These are phyloP conservation scores for Parnassius glacialis DNA, from an alignment of 2,888 invertebrate species.

Conservation along the genomic window DNA sequence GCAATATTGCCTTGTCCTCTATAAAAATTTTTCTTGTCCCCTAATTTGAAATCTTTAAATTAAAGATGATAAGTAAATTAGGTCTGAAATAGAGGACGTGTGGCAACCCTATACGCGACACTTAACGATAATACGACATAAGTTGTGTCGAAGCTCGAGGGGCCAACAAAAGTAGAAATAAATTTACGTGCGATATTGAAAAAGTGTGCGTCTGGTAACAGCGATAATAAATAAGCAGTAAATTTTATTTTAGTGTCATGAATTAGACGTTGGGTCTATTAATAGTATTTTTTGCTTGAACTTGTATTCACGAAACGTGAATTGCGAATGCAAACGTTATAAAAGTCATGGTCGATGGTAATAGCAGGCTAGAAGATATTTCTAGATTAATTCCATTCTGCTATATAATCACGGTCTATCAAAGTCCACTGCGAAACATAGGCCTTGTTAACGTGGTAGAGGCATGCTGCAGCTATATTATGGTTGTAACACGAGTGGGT, in stretches of 20 bases:
- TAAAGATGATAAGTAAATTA: too few species aligned
- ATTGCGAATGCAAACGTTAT: conserved; percentile 20
- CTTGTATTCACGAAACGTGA: neutral
- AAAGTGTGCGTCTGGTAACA: conserved; percentile 13
- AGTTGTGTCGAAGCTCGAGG: neutral
- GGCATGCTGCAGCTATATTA: too few species aligned
- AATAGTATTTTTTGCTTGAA: conserved; percentile 20
- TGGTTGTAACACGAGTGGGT: too few species aligned
- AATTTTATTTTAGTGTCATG: conserved; percentile 22
- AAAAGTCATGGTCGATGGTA: conserved; percentile 7
- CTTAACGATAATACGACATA: neutral
- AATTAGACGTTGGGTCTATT: conserved; percentile 22
- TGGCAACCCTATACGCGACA: too few species aligned
- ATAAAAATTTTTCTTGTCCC: too few species aligned
- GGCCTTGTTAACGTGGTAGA: too few species aligned
- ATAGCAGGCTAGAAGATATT: neutral
- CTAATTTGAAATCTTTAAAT: too few species aligned
- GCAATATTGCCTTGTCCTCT: too few species aligned
- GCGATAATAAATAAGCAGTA: conserved; percentile 25
- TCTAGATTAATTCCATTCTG: neutral
- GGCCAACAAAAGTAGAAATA: neutral
- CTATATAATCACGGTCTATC: too few species aligned
- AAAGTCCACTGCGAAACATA: too few species aligned
- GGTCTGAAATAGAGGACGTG: too few species aligned
- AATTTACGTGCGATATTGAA: conserved; percentile 10